A percentile compares a stretch with the other conserved stretches of the same genome.
Conservation (phyloP, 2,888 invertebrate genomes). For the Drosophila helvetica region DNA sequence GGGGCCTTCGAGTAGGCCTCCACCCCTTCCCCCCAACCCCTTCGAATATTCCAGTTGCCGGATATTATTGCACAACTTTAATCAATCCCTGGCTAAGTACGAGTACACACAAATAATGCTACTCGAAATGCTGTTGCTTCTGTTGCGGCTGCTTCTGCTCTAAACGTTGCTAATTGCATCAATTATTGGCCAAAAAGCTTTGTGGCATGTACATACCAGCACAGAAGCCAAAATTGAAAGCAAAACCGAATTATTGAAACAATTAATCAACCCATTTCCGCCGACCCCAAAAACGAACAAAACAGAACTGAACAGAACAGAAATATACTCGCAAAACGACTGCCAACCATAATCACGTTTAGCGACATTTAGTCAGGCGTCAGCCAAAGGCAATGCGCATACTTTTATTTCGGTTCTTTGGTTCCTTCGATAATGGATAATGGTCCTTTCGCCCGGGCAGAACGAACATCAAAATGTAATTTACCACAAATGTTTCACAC, state of each 20-base stretch:
- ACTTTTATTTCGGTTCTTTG: conserved; percentile 15
- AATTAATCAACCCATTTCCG: conserved; percentile 68
- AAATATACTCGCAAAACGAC: conserved; percentile 2
- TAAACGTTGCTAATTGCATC: conserved; percentile 66
- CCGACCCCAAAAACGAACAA: conserved; percentile 27
- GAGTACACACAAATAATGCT: conserved; percentile 5
- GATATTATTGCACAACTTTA: conserved; percentile 22
- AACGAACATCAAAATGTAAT: conserved; percentile 76
- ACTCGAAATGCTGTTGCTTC: conserved; percentile 14
- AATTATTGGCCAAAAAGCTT: conserved; percentile 54
- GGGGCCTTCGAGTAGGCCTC: conserved; percentile 66
- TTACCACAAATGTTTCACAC: conserved; percentile 76
- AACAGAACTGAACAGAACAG: conserved; percentile 27
- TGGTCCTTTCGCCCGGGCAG: conserved; percentile 14
- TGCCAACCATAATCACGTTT: conserved; percentile 1
- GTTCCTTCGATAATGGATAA: conserved; percentile 22
- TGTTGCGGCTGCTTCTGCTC: conserved; percentile 10
- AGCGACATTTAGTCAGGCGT: conserved; percentile 1
- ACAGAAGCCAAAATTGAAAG: conserved; percentile 23
- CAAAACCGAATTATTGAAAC: conserved; percentile 48
- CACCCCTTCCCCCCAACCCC: not conserved
- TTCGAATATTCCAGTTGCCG: conserved; percentile 3
- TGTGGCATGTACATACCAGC: conserved; percentile 23
- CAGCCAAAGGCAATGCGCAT: not conserved
- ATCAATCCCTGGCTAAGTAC: conserved; percentile 24